Conservation (phyloP, 2,797 vertebrate species). For the Threskiornis aethiopicus region DNA sequence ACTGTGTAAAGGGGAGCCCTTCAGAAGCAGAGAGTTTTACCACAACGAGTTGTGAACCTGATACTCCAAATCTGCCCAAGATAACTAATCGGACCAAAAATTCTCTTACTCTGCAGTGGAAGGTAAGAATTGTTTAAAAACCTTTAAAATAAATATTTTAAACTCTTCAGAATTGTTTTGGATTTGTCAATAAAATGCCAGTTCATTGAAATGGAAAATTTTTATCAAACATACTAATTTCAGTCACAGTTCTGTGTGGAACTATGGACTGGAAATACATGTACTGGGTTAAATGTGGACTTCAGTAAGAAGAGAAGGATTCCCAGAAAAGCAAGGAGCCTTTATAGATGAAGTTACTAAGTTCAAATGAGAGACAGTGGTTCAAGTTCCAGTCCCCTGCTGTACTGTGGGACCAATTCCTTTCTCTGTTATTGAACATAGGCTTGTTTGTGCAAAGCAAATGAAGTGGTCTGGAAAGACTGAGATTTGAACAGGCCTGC, state of each 20-base stretch:
- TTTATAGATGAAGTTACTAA: background rate
- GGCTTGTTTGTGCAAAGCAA: background rate
- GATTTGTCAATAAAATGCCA: background rate
- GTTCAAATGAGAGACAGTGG: background rate
- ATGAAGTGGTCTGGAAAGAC: background rate
- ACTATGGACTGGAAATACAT: background rate
- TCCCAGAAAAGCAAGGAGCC: background rate
- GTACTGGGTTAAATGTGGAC: background rate
- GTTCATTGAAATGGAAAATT: background rate
- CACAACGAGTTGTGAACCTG: constrained; percentile 91
- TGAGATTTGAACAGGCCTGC: background rate
- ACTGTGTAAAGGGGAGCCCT: constrained; percentile 86
- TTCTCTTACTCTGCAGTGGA: constrained; percentile 92
- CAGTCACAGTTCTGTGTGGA: background rate
- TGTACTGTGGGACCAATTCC: background rate
- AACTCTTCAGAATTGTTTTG: background rate
- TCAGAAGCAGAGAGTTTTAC: constrained; percentile 92
- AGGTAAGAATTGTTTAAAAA: constrained; percentile 77
- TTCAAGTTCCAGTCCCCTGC: background rate
- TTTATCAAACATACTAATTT: background rate
- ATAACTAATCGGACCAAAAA: constrained; percentile 95
- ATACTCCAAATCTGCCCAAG: constrained; percentile 87
- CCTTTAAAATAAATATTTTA: background rate
- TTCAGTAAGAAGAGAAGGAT: background rate
- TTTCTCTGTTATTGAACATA: background rate